Base-by-base conservation (phyloP, 2,113 vertebrate species). In the Tautogolabrus adspersus region DNA sequence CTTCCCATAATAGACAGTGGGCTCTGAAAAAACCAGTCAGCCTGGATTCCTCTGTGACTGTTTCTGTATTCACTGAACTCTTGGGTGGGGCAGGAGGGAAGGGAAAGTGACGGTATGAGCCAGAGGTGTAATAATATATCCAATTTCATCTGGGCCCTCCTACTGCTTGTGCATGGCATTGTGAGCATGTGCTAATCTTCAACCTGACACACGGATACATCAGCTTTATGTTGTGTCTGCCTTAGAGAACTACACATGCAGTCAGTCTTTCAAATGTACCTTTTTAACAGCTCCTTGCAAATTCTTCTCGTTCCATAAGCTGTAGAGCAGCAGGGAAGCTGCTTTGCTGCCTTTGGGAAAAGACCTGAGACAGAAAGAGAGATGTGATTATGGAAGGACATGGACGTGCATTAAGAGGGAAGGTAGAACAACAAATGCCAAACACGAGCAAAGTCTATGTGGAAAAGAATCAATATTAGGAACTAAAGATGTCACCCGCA, bases 221-320 rank as follows among this genome's bases (percentile, higher is more conserved):
- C 2, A 40, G 22, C 6, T 40, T 30, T 3, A 3, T 46, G 12
- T 21, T 57, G 37, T 30, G 40, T 65, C 21, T 73, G 0, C 21
- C 2, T 9, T 37, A 4, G 26, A 76, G 16, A 58, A 18, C 22
- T 7, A 42, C 3, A n/a, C 30, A 49, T 11, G 57, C 10, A n/a
- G 1, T 26, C 5, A 26, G 15, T 9, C 2, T 37, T 18, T 51
- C 1, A 21, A 3, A 38, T 74, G 76, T 91, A 98, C 97, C 96
- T 96, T 97, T 91, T 97, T 97, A 65, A 96, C 82, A 58, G 90
- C 18, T 18, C 79, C 83, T 82, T 97, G 96, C 16, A 97, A 87
- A 47, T 95, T 95, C 90, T 95, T 97, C 60, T 95, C 94, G 0
- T 94, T 93, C 97, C 97, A 98, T 67, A 98, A 87, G 79, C 90